phyloP scores from a whole-genome alignment of 2,113 vertebrate genomes.

The Abramis brama region DNA sequence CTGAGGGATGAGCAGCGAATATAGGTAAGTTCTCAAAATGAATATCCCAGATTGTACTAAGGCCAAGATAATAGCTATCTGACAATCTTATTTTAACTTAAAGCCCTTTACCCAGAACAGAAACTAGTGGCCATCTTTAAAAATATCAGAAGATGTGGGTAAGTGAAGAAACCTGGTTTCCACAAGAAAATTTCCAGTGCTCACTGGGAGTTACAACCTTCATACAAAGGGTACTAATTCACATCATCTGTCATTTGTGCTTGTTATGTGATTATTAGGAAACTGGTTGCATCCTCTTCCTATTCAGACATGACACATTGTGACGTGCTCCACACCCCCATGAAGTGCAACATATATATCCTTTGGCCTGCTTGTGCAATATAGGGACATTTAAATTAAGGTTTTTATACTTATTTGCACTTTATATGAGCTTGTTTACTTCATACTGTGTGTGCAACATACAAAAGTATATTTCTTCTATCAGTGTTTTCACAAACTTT shows the following conservation, averaged over 20 bases:
- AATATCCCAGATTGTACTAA: neutral
- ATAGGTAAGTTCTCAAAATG: neutral
- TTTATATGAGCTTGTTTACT: neutral
- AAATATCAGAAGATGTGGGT: neutral
- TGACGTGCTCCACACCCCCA: neutral
- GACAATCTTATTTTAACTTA: neutral
- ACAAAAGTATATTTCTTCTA: neutral
- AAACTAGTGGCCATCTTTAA: neutral
- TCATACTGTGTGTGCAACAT: neutral
- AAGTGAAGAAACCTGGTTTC: neutral
- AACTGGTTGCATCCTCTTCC: conserved; percentile 27
- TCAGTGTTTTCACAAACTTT: neutral
- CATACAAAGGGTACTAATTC: neutral
- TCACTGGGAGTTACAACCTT: neutral
- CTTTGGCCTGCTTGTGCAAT: neutral
- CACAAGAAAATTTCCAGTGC: neutral
- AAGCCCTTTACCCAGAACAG: neutral
- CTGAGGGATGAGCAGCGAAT: neutral
- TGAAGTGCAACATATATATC: neutral
- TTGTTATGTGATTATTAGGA: conserved; percentile 2
- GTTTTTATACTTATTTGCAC: neutral
- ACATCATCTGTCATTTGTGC: neutral
- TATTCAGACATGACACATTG: neutral
- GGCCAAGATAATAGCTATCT: neutral
- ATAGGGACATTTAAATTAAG: neutral